These are phyloP conservation scores for Myioborus melanocephalus DNA, from an alignment of 2,797 vertebrate species.

Conservation along the genomic window DNA sequence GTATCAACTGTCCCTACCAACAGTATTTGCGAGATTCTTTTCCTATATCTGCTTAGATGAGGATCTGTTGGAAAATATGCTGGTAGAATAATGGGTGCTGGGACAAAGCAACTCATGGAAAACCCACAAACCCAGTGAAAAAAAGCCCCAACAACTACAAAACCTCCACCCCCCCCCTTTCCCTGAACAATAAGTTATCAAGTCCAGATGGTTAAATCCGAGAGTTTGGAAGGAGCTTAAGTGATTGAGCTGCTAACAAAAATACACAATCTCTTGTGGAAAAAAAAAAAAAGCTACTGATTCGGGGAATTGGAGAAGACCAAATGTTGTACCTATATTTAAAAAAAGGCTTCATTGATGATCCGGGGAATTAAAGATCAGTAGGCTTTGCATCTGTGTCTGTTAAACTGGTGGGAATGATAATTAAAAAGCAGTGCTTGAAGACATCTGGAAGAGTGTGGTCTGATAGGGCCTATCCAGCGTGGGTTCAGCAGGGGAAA, in stretches of 20 bases:
- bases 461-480: conserved; percentile 3
- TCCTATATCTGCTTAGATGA: conserved; percentile 23
- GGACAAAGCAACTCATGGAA: conserved; percentile 25
- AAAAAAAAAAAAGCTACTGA: neutral
- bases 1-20: conserved; percentile 32
- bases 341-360: conserved; percentile 47
- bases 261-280: conserved; percentile 44
- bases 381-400: conserved; percentile 47
- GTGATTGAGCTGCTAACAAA: conserved; percentile 64
- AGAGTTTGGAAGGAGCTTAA: conserved; percentile 67
- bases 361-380: conserved; percentile 55
- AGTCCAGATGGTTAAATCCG: conserved; percentile 59
- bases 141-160: neutral
- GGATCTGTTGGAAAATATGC: neutral
- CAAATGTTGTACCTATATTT: conserved; percentile 66
- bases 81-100: conserved; percentile 26
- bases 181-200: conserved; percentile 50
- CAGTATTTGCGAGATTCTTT: conserved; percentile 9
- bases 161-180: neutral
- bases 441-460: conserved; percentile 48
- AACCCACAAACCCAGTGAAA: neutral
- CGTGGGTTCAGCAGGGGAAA: neutral
- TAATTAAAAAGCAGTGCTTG: conserved; percentile 49
- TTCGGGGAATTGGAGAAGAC: conserved; percentile 10
- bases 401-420: conserved; percentile 24